phyloP scores from a whole-genome alignment of 30 jellyfish, hydroid and myxozoan species.

The Nemopilema nomurai region DNA sequence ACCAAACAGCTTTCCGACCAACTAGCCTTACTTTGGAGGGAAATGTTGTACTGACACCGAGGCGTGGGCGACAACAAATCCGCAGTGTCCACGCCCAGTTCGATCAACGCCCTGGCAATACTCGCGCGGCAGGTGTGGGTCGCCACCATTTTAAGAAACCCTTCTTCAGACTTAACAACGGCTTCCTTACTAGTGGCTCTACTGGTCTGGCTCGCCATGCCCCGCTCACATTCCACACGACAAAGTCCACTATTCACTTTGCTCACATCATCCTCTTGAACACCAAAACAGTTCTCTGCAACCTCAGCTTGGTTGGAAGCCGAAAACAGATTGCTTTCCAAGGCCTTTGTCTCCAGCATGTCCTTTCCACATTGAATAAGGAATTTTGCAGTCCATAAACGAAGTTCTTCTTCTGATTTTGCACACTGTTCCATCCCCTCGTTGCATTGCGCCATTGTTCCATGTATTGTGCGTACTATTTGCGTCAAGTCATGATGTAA shows the following conservation, averaged over 20 bases:
- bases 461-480: not conserved
- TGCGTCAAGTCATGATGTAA: not conserved
- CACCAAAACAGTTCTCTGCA: too few species aligned
- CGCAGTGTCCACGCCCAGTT: slow-evolving; percentile 5
- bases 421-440: not conserved
- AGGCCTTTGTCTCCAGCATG: not conserved
- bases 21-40: slow-evolving; percentile 2
- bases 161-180: not conserved
- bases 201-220: not conserved
- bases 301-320: not conserved
- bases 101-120: slow-evolving; percentile 20
- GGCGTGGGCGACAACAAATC: not conserved
- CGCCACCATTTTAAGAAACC: not conserved
- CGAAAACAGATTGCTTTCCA: not conserved
- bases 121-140: not conserved
- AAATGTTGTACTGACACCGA: not conserved
- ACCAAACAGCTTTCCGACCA: not conserved
- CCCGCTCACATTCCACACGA: not conserved
- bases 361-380: not conserved
- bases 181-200: not conserved
- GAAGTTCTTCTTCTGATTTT: not conserved
- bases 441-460: not conserved
- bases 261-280: not conserved
- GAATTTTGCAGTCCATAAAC: not conserved
- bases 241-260: not conserved